Conservation (phyloP, 1,140 invertebrate genomes). For the Macrocentrus cingulum region DNA sequence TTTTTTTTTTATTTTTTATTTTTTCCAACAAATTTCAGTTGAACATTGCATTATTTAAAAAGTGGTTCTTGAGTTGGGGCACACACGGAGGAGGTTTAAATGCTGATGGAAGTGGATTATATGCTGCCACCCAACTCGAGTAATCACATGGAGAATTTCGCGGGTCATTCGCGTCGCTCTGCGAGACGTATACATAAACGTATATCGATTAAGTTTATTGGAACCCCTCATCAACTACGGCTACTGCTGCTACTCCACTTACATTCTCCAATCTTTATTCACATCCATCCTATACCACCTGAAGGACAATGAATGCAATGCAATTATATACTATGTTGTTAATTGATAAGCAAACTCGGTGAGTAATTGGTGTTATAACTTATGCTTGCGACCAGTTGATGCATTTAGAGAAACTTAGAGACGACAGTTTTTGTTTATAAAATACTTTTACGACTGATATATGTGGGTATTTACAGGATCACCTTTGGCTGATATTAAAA, state of each 20-base stretch:
- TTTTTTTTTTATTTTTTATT: neutral
- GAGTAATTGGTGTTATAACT: no score
- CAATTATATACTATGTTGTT: no score
- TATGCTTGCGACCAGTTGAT: no score
- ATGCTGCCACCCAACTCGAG: conserved; percentile 9
- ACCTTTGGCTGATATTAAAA: neutral
- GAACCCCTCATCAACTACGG: conserved; percentile 7
- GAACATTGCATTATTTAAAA: no score
- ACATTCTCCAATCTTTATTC: neutral
- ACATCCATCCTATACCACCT: no score
- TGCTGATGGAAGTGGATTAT: no score
- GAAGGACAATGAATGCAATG: no score
- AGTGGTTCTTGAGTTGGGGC: no score
- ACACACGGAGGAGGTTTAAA: no score
- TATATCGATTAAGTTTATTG: conserved; percentile 16
- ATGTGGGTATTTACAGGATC: conserved; percentile 2
- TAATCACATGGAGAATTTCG: conserved; percentile 31
- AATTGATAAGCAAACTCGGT: no score
- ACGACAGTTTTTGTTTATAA: no score
- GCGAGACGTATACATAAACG: conserved; percentile 10
- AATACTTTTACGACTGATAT: neutral
- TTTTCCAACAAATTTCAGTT: neutral
- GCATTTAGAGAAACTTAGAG: no score
- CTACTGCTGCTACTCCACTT: neutral
- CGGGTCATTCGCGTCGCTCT: conserved; percentile 22